Evolutionary conservation across 2,113 vertebrate species (phyloP), one percentile per base, ranked within the genome.

Genomic region (Siniperca chuatsi): DNA sequence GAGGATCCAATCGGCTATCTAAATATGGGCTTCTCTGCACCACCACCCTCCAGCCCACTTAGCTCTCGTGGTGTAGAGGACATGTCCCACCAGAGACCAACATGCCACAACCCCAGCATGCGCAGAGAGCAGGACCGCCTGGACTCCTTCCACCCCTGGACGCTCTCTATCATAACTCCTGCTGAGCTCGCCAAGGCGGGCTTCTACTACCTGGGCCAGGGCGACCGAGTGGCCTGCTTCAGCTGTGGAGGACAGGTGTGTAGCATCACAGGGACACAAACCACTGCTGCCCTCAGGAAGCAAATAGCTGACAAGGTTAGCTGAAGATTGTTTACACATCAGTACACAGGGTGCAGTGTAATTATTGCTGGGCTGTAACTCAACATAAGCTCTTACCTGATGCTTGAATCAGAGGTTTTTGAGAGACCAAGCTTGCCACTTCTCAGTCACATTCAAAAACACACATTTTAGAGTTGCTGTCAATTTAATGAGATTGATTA

Each of bases 151-250:
- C 95, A 95, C 12, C 81, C 92, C 0, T 99, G 98, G 98, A 95
- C 96, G 0, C 87, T 98, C 57, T 94, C 96, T 0, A 97, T 96
- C 82, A 94, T 99, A 75, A 96, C 96, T 0, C 97, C 98, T 0
- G 61, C 93, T 6, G 97, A 99, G 66, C 95, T 99, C 50, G 97
- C 97, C 64, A 99, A 96, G 93, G 98, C 98, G 4, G 98, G 98
- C 18, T 98, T 99, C 92, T 99, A 99, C 88, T 98, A 97, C 79
- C n/a, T 97, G 71, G 97, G 97, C 4, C 97, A 96, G 69, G 97
- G 95, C 3, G 98, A 99, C 85, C 92, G 95, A 70, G 98, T 99
- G 80, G 97, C 97, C 67, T 99, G 98, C 89, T 99, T 99, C 92
- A 95, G 96, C 67, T 99, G 98, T 46, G 97, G 97, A 44, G 98